A percentile compares a stretch with the other conserved stretches of the same genome.
These are phyloP conservation scores for Eleutherodactylus coqui DNA, from an alignment of 2,797 vertebrate species.

Conservation along the genomic window DNA sequence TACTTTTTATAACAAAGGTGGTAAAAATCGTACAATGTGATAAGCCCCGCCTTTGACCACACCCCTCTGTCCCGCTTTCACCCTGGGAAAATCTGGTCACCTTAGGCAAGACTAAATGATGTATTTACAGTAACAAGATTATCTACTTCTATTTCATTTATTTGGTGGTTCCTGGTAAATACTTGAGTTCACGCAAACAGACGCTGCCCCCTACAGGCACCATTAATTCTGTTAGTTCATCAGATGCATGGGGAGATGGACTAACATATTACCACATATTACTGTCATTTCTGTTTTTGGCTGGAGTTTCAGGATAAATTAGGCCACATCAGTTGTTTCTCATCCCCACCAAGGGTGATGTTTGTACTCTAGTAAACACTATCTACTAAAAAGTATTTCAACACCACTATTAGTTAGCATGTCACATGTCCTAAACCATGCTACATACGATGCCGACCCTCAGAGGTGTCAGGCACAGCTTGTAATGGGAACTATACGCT, in stretches of 20 bases:
- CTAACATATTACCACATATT: neutral
- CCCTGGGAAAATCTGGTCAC: too few relatives aligned
- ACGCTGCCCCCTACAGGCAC: conserved; percentile 24
- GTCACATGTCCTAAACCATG: too few relatives aligned
- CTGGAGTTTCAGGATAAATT: neutral
- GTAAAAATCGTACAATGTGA: too few relatives aligned
- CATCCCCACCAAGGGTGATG: neutral
- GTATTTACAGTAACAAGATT: conserved; percentile 42
- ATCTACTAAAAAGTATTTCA: too few relatives aligned
- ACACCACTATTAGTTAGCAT: too few relatives aligned
- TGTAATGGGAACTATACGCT: too few relatives aligned
- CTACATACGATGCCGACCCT: too few relatives aligned
- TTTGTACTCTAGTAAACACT: neutral
- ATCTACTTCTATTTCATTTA: conserved; percentile 31
- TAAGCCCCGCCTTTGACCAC: too few relatives aligned
- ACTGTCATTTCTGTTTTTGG: neutral
- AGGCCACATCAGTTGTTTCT: neutral
- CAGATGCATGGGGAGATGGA: neutral
- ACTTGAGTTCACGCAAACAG: neutral
- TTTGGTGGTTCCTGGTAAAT: neutral
- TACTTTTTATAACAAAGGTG: too few relatives aligned
- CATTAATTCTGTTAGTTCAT: neutral
- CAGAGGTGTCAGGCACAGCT: too few relatives aligned
- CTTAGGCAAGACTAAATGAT: conserved; percentile 7
- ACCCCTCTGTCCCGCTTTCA: too few relatives aligned